Base-by-base conservation (phyloP, 2,797 vertebrate genomes). In the Pteropus rufus region DNA sequence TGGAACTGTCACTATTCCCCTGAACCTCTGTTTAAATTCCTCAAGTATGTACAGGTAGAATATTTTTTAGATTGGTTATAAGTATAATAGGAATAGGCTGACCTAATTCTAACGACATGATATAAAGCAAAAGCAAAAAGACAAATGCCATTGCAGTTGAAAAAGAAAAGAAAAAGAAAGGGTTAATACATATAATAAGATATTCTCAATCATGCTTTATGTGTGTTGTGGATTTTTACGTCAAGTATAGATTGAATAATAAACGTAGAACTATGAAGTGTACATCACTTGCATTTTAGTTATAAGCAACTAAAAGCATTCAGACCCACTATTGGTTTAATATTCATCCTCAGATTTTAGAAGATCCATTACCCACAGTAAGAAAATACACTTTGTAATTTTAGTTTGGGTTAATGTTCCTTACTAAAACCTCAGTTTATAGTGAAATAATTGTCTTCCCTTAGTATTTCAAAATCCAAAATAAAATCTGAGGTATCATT, bases 341-440 rank as follows among this genome's bases (percentile, higher is more conserved):
- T 54, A 23, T 15, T 49, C 19, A 88, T 9, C 24, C 34, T 81
- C 5, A 72, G 29, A 52, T 86, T 95, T 23, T 58, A 75, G 73
- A 91, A n/a, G 21, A 82, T 52, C 14, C 44, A 52, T 62, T 94
- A 70, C 29, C 2, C 7, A 41, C 16, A 77, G 77, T 76, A 60
- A 73, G 29, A 90, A 95, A 95, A 89, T 8, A 72, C 0, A n/a
- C 23, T 79, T 84, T n/a, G n/a, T 5, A 76, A 21, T 77, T 81
- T 67, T 79, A 54, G 1, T 72, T 94, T 62, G 23, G 10, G 60
- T 56, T 84, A 92, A 96, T 87, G 70, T 12, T 75, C 75, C 91
- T 95, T 88, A 69, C 36, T 95, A 46, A 98, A 97, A 85, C 56
- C 87, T 96, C n/a, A 83, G 65, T 97, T 97, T 94, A 95, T 93